These are phyloP conservation scores for Phaenicophaeus curvirostris DNA, from an alignment of 2,797 vertebrate genomes.

Conservation along the genomic window DNA sequence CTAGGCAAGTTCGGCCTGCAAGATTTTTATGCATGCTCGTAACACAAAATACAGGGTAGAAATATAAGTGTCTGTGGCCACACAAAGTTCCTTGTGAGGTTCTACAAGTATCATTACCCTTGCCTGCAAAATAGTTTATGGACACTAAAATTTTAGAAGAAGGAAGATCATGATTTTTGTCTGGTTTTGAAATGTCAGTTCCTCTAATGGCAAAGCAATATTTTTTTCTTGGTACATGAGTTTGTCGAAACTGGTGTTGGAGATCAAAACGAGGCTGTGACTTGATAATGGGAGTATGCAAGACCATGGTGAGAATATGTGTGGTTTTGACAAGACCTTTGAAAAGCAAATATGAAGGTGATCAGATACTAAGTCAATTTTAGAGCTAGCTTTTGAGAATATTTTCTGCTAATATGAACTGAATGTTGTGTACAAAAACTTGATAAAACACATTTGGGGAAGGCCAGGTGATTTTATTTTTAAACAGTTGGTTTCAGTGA, in stretches of 20 bases:
- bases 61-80: not conserved
- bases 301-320: not conserved
- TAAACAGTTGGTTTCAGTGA: not conserved
- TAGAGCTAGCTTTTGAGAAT: not conserved
- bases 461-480: not conserved
- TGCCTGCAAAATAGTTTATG: not conserved
- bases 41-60: not conserved
- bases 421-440: not conserved
- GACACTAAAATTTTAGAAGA: not conserved
- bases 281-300: not conserved
- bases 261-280: not conserved
- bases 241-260: not conserved
- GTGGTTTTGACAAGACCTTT: not conserved
- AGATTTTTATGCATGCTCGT: not conserved
- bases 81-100: not conserved
- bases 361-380: not conserved
- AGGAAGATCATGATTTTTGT: not conserved
- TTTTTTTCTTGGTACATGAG: not conserved
- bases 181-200: not conserved
- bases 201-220: not conserved
- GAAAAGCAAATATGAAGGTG: not conserved
- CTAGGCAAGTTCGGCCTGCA: not conserved
- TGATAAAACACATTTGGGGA: accelerated
- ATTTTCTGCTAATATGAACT: not conserved
- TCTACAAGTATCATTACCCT: not conserved